Base-by-base conservation (phyloP, 1,140 invertebrate species). In the Drosophila seguyi region DNA sequence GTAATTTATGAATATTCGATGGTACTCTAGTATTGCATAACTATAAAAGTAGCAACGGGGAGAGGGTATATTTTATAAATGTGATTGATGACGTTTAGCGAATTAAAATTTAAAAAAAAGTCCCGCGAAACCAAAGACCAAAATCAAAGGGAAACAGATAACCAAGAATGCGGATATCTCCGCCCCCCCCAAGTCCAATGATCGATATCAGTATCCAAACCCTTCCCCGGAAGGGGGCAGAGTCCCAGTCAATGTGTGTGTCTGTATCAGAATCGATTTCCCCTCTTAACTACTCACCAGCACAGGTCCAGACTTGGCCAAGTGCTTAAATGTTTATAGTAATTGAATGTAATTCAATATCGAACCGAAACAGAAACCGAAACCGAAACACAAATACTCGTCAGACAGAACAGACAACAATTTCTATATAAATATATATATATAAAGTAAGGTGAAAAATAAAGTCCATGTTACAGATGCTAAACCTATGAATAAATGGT, bases 381-480 rank as follows among this genome's bases (percentile, higher is more conserved):
- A 27, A 11, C 45, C 22, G 10, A 14, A 42, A 22, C 14, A 25
- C 3, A 18, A 38, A 25, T 6, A 42, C 16, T 18, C 27, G 10
- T 29, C 47, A 13, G 47, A 50, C 31, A 48, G 38, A 29, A 10
- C 6, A 47, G 45, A 47, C 41, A 79, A 53, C 69, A 44, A 67
- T 81, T 72, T 81, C 60, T 66, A 75, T 75, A 25, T 25, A 25
- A n/a, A n/a, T n/a, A n/a, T n/a, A 25, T 25, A 34, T 34, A 42
- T 74, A 57, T 75, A 75, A 62, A 74, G 63, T 82, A 82, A 82
- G 79, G 79, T 81, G 79, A 82, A 81, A 63, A 81, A 63, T 80
- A 69, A 82, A 56, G 79, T 82, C 79, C 79, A 82, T 81, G 79
- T 81, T 81, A 75, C 73, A 81, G 42, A 75, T 59, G 78, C 72